Percentiles rank a stretch among this genome's conserved stretches.
phyloP scores from a whole-genome alignment of 2,113 vertebrate genomes.

The Erinaceus europaeus region DNA sequence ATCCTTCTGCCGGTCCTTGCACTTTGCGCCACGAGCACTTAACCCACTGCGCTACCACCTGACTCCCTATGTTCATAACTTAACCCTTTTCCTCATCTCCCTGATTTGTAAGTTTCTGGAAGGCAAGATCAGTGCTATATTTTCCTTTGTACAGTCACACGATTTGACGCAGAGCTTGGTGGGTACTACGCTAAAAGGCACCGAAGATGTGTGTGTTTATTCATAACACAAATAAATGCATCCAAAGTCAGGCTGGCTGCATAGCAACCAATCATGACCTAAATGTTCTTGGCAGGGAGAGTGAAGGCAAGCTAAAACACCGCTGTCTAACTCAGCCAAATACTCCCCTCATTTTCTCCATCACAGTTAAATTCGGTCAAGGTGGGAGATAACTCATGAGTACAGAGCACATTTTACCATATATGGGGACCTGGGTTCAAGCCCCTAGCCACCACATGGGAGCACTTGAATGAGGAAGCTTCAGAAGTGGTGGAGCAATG shows the following conservation, averaged over 20 bases:
- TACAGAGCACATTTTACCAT: no score
- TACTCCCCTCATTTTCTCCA: neutral
- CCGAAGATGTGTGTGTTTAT: neutral
- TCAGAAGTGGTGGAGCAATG: no score
- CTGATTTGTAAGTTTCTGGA: neutral
- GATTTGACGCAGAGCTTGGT: neutral
- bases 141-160: neutral
- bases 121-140: neutral
- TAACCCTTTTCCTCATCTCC: neutral
- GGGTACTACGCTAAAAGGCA: neutral
- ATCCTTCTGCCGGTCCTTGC: no score
- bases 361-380: conserved; percentile 21
- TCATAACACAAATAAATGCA: neutral
- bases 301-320: neutral
- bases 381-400: no score
- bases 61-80: neutral
- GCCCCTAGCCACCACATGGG: no score
- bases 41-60: no score
- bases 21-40: no score
- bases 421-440: no score
- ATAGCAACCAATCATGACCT: neutral
- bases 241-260: neutral
- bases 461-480: no score
- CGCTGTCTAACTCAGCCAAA: neutral
- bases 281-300: conserved; percentile 26